A percentile compares a stretch with the other conserved stretches of the same genome.
Conservation (phyloP, 2,888 invertebrate genomes). For the Sericinus montela region DNA sequence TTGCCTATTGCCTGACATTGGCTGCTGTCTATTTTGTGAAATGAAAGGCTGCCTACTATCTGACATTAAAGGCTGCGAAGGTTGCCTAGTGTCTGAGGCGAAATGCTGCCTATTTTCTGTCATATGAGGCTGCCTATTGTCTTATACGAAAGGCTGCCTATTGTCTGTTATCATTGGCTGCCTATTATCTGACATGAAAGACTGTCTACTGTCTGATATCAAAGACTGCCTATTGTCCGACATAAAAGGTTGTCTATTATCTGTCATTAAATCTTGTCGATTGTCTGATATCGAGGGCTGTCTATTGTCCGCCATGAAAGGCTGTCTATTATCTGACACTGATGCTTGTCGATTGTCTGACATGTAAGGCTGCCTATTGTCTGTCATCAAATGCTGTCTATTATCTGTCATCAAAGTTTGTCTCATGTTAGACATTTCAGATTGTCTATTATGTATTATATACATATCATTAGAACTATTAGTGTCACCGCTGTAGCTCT, state of each 20-base stretch:
- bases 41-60: neutral
- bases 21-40: neutral
- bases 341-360: neutral
- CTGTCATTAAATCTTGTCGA: neutral
- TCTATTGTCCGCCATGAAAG: neutral
- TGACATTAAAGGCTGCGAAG: neutral
- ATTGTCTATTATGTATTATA: neutral
- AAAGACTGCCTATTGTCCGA: neutral
- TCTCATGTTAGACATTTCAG: neutral
- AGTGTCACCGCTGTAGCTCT: neutral
- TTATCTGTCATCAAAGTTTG: neutral
- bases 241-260: slow-evolving; percentile 1
- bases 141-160: too few relatives aligned
- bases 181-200: too few relatives aligned
- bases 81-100: neutral
- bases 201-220: too few relatives aligned
- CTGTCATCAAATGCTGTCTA: neutral
- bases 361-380: slow-evolving; percentile 1
- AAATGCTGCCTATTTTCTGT: neutral
- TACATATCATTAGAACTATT: slow-evolving; percentile 6
- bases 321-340: neutral
- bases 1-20: neutral
- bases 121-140: neutral
- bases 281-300: neutral
- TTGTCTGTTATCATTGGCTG: too few relatives aligned